These are phyloP conservation scores for Caradrina clavipalpis DNA, from an alignment of 2,888 invertebrate species.

Conservation along the genomic window DNA sequence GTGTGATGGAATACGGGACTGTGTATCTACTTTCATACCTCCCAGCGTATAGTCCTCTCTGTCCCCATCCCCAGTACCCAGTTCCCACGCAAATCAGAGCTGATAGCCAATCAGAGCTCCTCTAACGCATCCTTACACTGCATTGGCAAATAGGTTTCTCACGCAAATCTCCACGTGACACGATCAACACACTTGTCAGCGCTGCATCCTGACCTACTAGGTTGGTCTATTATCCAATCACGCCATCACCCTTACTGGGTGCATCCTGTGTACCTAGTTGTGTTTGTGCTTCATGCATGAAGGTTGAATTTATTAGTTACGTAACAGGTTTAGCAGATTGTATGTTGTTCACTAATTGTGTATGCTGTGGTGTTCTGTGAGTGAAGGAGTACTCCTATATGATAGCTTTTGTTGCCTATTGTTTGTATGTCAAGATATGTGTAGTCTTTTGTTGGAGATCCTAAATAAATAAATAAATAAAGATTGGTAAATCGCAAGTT, in stretches of 20 bases:
- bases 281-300: constrained; percentile 7
- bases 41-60: not conserved
- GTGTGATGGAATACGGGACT: too few species aligned
- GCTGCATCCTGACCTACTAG: constrained; percentile 54
- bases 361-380: too few species aligned
- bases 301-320: not conserved
- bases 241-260: constrained; percentile 28
- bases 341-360: too few species aligned
- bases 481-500: too few species aligned
- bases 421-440: too few species aligned
- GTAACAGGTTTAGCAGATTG: not conserved
- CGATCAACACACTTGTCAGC: constrained; percentile 20
- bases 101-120: constrained; percentile 22
- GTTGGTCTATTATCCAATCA: constrained; percentile 54
- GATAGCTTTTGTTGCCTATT: too few species aligned
- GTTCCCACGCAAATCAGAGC: constrained; percentile 34
- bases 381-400: too few species aligned
- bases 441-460: too few species aligned
- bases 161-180: constrained; percentile 42
- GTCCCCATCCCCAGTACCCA: not conserved
- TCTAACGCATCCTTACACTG: constrained; percentile 25
- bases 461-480: too few species aligned
- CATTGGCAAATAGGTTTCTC: constrained; percentile 57
- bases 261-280: constrained; percentile 36
- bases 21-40: not conserved